Percentiles rank a stretch among this genome's conserved stretches.
Evolutionary conservation across 1,140 invertebrate species (phyloP).

Genomic region (Macrotrachela quadricornifera): DNA sequence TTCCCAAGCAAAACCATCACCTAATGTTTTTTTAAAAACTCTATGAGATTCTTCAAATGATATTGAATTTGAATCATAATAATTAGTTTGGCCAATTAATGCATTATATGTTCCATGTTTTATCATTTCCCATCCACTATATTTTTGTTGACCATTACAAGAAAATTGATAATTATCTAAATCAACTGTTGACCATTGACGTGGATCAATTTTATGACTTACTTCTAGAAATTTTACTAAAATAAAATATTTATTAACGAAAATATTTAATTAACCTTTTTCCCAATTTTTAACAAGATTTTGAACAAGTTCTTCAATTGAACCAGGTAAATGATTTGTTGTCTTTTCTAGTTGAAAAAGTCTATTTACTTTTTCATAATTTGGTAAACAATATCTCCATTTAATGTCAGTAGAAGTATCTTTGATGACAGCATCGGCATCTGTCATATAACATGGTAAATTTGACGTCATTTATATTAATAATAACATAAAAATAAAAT

Average conservation of each 20-base stretch:
- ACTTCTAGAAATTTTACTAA: too few species aligned
- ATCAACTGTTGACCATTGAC: constrained; percentile 12
- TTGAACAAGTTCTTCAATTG: constrained; percentile 13
- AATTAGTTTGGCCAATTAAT: constrained; percentile 8
- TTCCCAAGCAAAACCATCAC: constrained; percentile 14
- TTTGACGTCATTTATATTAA: too few species aligned
- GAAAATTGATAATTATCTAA: constrained; percentile 7
- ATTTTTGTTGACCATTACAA: constrained; percentile 10
- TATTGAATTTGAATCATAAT: constrained; percentile 9
- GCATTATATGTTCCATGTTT: constrained; percentile 13
- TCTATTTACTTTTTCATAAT: constrained; percentile 10
- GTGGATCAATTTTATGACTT: constrained; percentile 9
- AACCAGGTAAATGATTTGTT: constrained; percentile 10
- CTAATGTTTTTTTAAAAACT: constrained; percentile 11
- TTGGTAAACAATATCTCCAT: constrained; percentile 11
- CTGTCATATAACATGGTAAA: too few species aligned
- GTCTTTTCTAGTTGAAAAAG: constrained; percentile 11
- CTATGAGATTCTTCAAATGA: constrained; percentile 10
- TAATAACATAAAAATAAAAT: too few species aligned
- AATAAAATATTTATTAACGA: too few species aligned
- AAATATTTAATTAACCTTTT: too few species aligned
- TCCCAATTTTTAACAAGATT: constrained; percentile 14
- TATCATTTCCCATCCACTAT: constrained; percentile 10
- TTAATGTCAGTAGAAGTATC: too few species aligned
- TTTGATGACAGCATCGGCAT: too few species aligned